Conservation (phyloP, 2,113 vertebrate species). For the Nematolebias whitei region DNA sequence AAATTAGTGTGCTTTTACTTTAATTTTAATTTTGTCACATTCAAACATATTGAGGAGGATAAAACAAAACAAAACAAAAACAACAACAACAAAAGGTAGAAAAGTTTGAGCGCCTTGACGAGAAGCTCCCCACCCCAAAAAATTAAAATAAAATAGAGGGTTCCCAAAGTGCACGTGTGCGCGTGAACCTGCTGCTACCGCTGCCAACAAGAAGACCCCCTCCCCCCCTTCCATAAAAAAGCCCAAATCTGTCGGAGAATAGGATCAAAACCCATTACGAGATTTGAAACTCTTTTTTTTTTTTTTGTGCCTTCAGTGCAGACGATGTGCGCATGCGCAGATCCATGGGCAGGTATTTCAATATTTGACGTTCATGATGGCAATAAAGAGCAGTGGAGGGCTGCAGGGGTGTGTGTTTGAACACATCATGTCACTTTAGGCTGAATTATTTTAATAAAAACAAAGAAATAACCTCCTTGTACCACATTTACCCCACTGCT, state of each 20-base stretch:
- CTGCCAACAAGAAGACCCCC: conserved; percentile 46
- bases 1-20: too few relatives aligned
- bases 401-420: neutral
- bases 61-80: neutral
- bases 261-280: conserved; percentile 69
- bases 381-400: neutral
- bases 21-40: too few relatives aligned
- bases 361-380: neutral
- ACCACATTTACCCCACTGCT: too few relatives aligned
- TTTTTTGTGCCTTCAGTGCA: conserved; percentile 1
- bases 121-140: too few relatives aligned
- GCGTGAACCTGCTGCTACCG: conserved; percentile 10
- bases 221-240: conserved; percentile 41
- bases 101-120: neutral
- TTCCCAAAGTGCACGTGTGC: conserved; percentile 1
- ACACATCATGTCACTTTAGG: too few relatives aligned
- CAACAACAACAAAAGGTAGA: neutral
- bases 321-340: conserved; percentile 7
- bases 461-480: too few relatives aligned
- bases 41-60: neutral
- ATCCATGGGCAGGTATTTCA: too few relatives aligned
- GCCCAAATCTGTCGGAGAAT: conserved; percentile 60
- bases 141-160: neutral
- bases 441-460: too few relatives aligned
- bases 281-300: conserved; percentile 61